Conservation (phyloP, 2,888 invertebrate genomes). For the Spodoptera exigua region DNA sequence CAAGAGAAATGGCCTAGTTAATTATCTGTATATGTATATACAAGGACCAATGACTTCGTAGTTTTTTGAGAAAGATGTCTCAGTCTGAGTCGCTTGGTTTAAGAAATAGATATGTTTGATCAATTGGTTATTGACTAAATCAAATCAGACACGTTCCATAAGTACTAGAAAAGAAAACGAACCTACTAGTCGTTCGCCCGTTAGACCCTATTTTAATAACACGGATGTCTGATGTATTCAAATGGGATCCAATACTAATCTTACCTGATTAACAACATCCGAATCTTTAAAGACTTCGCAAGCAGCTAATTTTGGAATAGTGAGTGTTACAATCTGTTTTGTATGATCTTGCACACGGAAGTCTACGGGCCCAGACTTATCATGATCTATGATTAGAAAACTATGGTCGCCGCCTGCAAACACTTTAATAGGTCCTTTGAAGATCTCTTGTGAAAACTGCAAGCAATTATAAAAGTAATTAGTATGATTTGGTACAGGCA, state of each 20-base stretch:
- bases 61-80: too few relatives aligned
- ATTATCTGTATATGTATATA: too few relatives aligned
- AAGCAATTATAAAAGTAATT: constrained; percentile 51
- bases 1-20: too few relatives aligned
- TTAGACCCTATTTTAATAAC: not conserved
- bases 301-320: constrained; percentile 87
- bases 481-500: constrained; percentile 2
- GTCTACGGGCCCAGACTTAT: constrained; percentile 88
- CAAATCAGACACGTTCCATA: too few relatives aligned
- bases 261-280: constrained; percentile 91
- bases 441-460: constrained; percentile 77
- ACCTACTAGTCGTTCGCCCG: too few relatives aligned
- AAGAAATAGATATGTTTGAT: too few relatives aligned
- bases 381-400: constrained; percentile 91
- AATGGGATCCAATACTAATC: not conserved
- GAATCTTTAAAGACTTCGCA: constrained; percentile 90
- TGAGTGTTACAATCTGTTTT: constrained; percentile 92
- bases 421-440: constrained; percentile 89
- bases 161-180: too few relatives aligned
- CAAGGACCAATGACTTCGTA: too few relatives aligned
- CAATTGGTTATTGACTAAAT: too few relatives aligned
- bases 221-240: not conserved
- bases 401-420: constrained; percentile 97
- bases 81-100: too few relatives aligned
- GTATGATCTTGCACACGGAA: constrained; percentile 88